These are phyloP conservation scores for Eurytoma californica DNA, from an alignment of 2,888 invertebrate species.

Conservation along the genomic window DNA sequence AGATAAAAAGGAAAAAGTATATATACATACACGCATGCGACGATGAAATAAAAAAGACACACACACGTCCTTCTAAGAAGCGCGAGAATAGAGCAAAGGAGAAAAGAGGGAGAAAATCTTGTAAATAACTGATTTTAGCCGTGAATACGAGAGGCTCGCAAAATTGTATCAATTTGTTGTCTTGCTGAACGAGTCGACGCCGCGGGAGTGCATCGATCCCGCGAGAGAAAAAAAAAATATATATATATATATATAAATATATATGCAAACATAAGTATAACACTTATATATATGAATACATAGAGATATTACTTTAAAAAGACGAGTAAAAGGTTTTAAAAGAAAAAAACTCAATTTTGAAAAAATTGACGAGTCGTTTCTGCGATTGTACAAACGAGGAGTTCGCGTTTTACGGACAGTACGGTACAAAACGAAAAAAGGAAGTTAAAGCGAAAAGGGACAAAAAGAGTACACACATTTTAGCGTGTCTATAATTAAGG, in stretches of 20 bases:
- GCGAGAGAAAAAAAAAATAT: conserved; percentile 5
- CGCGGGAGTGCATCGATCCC: conserved; percentile 9
- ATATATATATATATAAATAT: conserved; percentile 30
- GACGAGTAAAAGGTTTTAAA: too few species aligned
- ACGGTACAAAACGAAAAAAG: background rate
- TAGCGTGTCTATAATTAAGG: conserved; percentile 1
- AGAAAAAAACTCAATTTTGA: conserved; percentile 31
- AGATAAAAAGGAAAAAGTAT: conserved; percentile 3
- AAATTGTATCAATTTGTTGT: conserved; percentile 59
- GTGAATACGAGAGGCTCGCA: conserved; percentile 55
- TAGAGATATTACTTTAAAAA: conserved; percentile 32
- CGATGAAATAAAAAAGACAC: conserved; percentile 13
- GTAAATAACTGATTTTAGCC: conserved; percentile 55
- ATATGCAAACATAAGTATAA: background rate
- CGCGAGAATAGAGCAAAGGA: conserved; percentile 36
- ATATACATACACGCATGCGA: background rate
- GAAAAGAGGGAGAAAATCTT: background rate
- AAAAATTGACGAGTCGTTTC: conserved; percentile 36
- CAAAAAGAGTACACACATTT: background rate
- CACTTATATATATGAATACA: too few species aligned
- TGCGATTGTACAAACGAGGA: conserved; percentile 36
- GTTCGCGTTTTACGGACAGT: conserved; percentile 7
- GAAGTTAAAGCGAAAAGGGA: background rate
- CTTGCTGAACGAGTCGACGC: conserved; percentile 21
- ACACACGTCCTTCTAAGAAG: conserved; percentile 54